Percentiles rank a stretch among this genome's conserved stretches.
Conservation (phyloP, 2,113 vertebrate species). For the Heterotilapia buettikoferi region DNA sequence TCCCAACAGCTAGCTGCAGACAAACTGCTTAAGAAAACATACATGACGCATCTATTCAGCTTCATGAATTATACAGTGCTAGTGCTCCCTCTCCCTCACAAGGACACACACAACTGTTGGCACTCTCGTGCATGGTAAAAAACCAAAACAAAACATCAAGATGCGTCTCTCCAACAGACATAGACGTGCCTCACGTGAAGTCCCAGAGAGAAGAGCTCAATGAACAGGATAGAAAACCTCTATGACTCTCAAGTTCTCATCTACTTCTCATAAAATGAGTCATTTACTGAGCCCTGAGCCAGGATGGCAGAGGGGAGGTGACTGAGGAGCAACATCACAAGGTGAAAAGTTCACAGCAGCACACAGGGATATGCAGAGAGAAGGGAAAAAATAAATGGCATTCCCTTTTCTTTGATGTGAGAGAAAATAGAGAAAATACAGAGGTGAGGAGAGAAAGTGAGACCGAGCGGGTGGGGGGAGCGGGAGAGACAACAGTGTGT, state of each 20-base stretch:
- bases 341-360: conserved; percentile 54
- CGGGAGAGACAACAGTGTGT: neutral
- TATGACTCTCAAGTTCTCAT: conserved; percentile 15
- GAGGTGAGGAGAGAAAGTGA: neutral
- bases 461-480: neutral
- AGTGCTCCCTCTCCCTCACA: neutral
- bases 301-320: conserved; percentile 10
- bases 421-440: conserved; percentile 4
- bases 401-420: conserved; percentile 4
- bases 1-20: neutral
- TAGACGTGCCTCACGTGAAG: neutral
- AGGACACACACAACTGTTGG: neutral
- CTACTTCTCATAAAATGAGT: conserved; percentile 29
- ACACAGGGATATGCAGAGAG: neutral
- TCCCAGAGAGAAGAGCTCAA: neutral
- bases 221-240: conserved; percentile 1
- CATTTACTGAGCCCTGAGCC: conserved; percentile 15
- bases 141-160: neutral
- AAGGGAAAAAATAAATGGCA: neutral
- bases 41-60: conserved; percentile 7
- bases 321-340: conserved; percentile 21
- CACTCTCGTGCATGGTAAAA: neutral
- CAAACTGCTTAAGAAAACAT: conserved; percentile 41
- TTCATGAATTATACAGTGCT: conserved; percentile 37
- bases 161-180: neutral